Conservation (phyloP, 2,113 vertebrate genomes). For the Himantopus leucocephalus region DNA sequence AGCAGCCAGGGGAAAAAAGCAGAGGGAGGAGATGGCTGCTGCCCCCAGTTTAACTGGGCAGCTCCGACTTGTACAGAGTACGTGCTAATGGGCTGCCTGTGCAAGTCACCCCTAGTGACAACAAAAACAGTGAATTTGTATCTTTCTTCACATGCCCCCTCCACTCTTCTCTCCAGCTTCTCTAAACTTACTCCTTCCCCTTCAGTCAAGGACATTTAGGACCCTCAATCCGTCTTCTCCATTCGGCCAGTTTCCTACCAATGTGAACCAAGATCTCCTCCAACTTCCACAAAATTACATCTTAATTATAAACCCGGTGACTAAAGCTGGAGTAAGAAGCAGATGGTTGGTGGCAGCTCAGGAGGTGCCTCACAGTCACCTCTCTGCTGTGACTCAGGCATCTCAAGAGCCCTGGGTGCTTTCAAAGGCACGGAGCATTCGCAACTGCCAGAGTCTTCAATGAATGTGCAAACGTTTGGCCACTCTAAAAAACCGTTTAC, state of each 20-base stretch:
- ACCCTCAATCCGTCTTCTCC: neutral
- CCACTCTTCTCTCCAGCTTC: neutral
- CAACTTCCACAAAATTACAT: neutral
- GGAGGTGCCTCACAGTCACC: neutral
- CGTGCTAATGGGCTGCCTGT: neutral
- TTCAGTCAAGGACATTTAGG: neutral
- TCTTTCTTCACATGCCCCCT: neutral
- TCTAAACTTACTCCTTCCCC: neutral
- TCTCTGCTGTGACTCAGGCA: neutral
- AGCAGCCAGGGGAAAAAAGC: neutral
- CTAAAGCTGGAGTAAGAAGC: neutral
- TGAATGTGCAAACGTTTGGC: rapidly evolving
- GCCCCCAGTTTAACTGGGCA: neutral
- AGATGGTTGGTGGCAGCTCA: neutral
- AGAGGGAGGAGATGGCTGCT: neutral
- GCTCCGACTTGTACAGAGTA: neutral
- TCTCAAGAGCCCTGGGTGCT: neutral
- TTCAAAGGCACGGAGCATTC: neutral
- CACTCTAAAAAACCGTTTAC: neutral
- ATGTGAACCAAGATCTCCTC: neutral
- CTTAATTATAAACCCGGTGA: neutral
- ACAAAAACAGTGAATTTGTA: neutral
- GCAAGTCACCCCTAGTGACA: neutral
- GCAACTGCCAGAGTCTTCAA: neutral
- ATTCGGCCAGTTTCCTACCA: neutral